Evolutionary conservation across 2,797 vertebrate species (phyloP), one percentile per base, ranked within the genome.

Genomic region (Sphenopsis melanotis): DNA sequence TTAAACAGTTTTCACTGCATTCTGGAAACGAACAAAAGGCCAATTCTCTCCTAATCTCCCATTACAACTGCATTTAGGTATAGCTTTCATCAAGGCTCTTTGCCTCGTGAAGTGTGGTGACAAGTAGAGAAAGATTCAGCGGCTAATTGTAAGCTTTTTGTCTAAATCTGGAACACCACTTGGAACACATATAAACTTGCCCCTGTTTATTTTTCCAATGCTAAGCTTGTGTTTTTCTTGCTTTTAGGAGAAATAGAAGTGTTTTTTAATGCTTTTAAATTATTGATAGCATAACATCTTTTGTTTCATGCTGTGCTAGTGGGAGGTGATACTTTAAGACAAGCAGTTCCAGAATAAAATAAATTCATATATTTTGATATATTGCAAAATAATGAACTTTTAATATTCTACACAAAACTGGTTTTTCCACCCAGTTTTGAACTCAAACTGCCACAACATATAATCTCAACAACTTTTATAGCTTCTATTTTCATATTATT

Each of bases 41-140:
- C 89, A 97, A 88, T 96, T 96, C 89, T 95, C 87, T 60, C 85
- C 89, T 96, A 94, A 95, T 94, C 95, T 94, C 95, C 86, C 85
- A 93, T 96, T 93, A 96, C 92, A 96, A 96, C 91, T 94, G 90
- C 91, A 41, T 93, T 96, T 95, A 91, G 77, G 91, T 86, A 64
- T 90, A 94, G 96, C 93, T 96, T 97, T 94, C 94, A 93, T 86
- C 87, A 69, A 76, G 76, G 69, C 77, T 90, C 89, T 97, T 96
- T 94, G 91, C 93, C 87, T 52, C 13, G 26, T 86, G 84, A 97
- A 85, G 55, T 94, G 95, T 92, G 81, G 92, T 95, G 95, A 96
- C 94, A 96, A 96, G 87, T 4, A 88, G 70, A 94, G 89, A 96
- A 92, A 93, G 92, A 94, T 95, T 89, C 89, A 74, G 61, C 53